Evolutionary conservation across 2,113 vertebrate species (phyloP).

Genomic region (Geococcyx californianus): DNA sequence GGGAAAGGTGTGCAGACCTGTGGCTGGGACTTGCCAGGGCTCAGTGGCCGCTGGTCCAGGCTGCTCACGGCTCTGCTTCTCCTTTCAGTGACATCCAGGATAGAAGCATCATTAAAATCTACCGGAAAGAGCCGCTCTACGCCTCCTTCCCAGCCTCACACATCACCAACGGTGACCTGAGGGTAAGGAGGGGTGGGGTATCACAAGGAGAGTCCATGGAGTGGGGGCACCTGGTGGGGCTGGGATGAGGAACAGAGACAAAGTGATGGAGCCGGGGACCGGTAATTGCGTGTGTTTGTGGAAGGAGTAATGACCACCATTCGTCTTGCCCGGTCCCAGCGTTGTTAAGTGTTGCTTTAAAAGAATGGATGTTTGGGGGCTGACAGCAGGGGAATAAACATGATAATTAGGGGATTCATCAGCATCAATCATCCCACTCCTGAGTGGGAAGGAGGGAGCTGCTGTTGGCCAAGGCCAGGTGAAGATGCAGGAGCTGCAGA

Average conservation of each 20-base stretch:
- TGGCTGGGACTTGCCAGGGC: background rate
- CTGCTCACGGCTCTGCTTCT: background rate
- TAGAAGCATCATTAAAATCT: slow-evolving; percentile 98
- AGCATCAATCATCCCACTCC: background rate
- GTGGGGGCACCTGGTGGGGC: fast-evolving
- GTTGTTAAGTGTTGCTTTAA: background rate
- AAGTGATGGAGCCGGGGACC: background rate
- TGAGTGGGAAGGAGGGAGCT: background rate
- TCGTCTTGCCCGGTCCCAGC: fast-evolving
- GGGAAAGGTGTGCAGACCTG: fast-evolving
- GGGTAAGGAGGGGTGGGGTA: slow-evolving; percentile 76
- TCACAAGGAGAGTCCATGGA: background rate
- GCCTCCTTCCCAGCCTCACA: slow-evolving; percentile 92
- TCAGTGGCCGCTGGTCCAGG: fast-evolving
- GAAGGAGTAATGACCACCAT: background rate
- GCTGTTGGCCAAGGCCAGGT: background rate
- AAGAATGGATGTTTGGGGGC: background rate
- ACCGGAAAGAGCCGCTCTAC: slow-evolving; percentile 95
- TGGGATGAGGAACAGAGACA: background rate
- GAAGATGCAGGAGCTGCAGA: background rate
- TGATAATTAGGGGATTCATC: slow-evolving; percentile 41
- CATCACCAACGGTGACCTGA: slow-evolving; percentile 94
- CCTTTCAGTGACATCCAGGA: slow-evolving; percentile 91
- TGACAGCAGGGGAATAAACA: background rate
- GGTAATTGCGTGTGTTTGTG: background rate